Conservation (phyloP, 2,113 vertebrate genomes). For the Seriola rivoliana region DNA sequence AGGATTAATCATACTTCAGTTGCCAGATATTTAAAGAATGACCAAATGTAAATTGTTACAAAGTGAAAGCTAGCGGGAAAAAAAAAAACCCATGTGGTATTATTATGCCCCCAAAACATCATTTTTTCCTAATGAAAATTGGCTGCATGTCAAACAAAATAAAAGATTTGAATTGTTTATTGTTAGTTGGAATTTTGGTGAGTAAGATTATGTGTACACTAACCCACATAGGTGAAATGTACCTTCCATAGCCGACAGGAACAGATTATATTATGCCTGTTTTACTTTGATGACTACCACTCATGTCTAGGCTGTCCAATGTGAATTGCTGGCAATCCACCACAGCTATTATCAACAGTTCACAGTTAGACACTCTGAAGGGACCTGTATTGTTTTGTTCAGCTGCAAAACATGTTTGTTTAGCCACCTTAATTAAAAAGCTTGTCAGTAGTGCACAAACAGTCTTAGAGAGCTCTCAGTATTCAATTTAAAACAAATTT, state of each 20-base stretch:
- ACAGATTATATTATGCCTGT: constrained; percentile 8
- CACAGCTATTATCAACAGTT: constrained; percentile 58
- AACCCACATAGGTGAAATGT: not conserved
- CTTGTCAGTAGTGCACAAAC: constrained; percentile 67
- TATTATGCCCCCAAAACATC: not conserved
- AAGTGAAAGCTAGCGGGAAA: not conserved
- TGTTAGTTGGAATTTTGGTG: not conserved
- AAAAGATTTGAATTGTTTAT: not conserved
- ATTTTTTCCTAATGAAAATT: not conserved
- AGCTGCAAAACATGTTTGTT: constrained; percentile 70
- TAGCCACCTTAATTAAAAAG: constrained; percentile 77
- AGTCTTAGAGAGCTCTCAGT: constrained; percentile 54
- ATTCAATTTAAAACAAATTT: constrained; percentile 79
- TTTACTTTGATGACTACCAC: constrained; percentile 48
- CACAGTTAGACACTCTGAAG: constrained; percentile 61
- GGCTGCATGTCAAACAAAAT: not conserved
- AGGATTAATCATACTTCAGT: not conserved
- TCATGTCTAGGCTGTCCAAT: constrained; percentile 47
- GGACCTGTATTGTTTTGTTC: constrained; percentile 56
- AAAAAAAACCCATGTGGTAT: not conserved
- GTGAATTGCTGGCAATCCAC: constrained; percentile 22
- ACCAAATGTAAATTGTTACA: not conserved
- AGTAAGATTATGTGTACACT: not conserved
- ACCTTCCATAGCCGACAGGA: constrained; percentile 8
- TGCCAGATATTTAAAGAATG: no score